Evolutionary conservation across 2,113 vertebrate species (phyloP), one percentile per base, ranked within the genome.

Genomic region (Chaetodon auriga): DNA sequence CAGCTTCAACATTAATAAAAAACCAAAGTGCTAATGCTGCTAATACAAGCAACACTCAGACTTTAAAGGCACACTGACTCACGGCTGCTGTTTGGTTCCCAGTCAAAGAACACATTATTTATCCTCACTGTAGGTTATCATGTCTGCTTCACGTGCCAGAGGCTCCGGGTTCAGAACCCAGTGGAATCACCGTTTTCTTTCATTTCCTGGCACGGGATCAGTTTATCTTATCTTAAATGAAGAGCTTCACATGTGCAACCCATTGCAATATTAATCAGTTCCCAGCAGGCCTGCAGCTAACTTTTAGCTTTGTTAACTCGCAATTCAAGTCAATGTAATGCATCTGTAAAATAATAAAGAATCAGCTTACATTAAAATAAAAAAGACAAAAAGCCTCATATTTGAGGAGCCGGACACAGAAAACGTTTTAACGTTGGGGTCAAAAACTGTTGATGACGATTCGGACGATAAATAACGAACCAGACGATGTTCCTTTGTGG

Each of bases 211-310:
- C 46, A 0, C 15, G 14, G 13, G 13, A 48, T 48, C 61, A 23
- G 38, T 43, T 77, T 16, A 35, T 54, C 66, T 66, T 12, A n/a
- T 54, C 68, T 79, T 43, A 18, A 35, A 36, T 10, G 25, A n/a
- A 64, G 18, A 62, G 18, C 30, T 43, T 35, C 6, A 21, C 2
- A 12, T 5, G n/a, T 4, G 9, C 30, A 43, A 41, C 21, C 14
- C 21, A 21, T 1, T n/a, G n/a, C 49, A 25, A 9, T 19, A 21
- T 16, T 41, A 23, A 65, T 65, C 6, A 51, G 14, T 21, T 68
- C 7, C 14, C 8, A 48, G 12, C 3, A 15, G 7, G 7, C 9
- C 5, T 16, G 38, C 2, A 16, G 18, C 4, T 35, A 15, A 21
- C 1, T 7, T 30, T 62, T 53, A 43, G 23, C 18, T 23, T 5